A percentile compares a stretch with the other conserved stretches of the same genome.
Evolutionary conservation across 2,113 vertebrate species (phyloP).

Genomic region (Cepphus grylle): DNA sequence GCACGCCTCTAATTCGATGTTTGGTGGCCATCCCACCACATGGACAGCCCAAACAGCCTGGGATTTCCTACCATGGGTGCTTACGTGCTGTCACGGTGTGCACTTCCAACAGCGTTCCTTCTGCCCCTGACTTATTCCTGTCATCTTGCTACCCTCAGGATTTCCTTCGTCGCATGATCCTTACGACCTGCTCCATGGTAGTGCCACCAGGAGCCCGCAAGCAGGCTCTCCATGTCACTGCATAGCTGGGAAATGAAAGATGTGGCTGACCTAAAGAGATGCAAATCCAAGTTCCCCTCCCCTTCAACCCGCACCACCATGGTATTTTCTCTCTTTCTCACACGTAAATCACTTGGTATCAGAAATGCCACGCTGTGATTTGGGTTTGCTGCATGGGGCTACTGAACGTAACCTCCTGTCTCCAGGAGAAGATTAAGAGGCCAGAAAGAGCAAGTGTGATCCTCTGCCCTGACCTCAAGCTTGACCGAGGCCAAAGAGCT

Average conservation of each 20-base stretch:
- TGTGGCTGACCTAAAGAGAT: neutral
- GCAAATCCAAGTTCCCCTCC: neutral
- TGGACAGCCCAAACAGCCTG: neutral
- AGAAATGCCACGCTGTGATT: neutral
- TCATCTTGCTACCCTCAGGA: neutral
- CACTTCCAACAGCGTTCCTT: neutral
- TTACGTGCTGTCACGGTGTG: neutral
- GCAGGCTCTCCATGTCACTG: neutral
- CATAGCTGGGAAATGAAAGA: neutral
- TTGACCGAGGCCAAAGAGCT: neutral
- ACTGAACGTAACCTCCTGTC: neutral
- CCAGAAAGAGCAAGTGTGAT: neutral
- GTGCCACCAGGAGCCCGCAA: neutral
- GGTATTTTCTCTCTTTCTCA: neutral
- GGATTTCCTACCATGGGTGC: rapidly evolving
- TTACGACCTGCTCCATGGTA: rapidly evolving
- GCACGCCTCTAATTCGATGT: neutral
- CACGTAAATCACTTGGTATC: neutral
- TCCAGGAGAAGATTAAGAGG: neutral
- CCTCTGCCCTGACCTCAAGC: neutral
- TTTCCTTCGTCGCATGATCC: neutral
- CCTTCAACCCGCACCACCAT: rapidly evolving
- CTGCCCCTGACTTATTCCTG: neutral
- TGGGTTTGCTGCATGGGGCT: neutral
- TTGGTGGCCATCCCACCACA: neutral